Evolutionary conservation across 1,140 invertebrate genomes (phyloP), one percentile per base, ranked within the genome.

Genomic region (Vanessa tameamea): DNA sequence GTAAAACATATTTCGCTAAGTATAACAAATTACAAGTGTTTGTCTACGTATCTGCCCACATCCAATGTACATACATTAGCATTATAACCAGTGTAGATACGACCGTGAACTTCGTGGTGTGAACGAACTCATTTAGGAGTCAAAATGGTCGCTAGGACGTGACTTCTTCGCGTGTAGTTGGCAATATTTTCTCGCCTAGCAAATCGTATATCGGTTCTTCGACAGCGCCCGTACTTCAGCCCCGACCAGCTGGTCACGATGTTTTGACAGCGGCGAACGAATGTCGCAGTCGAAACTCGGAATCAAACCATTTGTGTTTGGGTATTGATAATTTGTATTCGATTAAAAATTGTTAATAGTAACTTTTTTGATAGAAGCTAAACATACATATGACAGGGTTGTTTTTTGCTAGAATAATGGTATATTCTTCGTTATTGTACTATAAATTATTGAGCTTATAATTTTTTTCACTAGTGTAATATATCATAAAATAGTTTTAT

Each of bases 51-150:
- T 79, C 78, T 79, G 77, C 81, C 81, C 81, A 83, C 86, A 87
- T 86, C 81, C 76, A 80, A 85, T 79, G 83, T 84, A 79, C 83
- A 84, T 83, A 84, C 73, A 89, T 90, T 85, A 88, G 82, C 85
- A 84, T 87, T 73, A 72, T 81, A 84, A 87, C 7, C 37, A 43
- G 77, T 76, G 53, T 57, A 80, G 53, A 72, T 43, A 14, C 86
- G 85, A 82, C 87, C 87, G 73, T 88, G 86, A 90, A 89, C 87
- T 87, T 87, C 37, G 72, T 31, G 66, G 79, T 87, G 89, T 91
- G 84, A 91, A 89, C 82, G 87, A 89, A 88, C 89, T 88, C 89
- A 85, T 89, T 91, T 88, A 89, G 81, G 85, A 87, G 82, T 89
- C 84, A 73, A 89, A 89, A 89, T 86, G 79, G 78, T 85, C 48